Base-by-base conservation (phyloP, 2,888 invertebrate species). In the Dendrolimus pini region DNA sequence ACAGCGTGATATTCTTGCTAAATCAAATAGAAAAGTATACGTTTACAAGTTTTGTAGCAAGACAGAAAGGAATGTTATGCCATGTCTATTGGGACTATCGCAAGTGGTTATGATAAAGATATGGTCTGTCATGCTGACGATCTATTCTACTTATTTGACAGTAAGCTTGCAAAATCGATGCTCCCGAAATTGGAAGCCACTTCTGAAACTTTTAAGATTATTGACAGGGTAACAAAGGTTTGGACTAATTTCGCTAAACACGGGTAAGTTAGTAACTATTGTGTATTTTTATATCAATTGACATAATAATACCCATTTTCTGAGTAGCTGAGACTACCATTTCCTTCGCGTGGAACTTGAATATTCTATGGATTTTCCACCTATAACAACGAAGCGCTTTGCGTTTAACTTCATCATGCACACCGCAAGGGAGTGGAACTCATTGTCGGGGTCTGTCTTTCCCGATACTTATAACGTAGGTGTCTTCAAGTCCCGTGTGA, bases 211-310 rank as follows among this genome's bases (percentile, higher is more conserved):
- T 80, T 75, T 54, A 65, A 74, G 57, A 63, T 78, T 60, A 77
- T 87, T 10, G 67, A 83, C 0, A 74, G 63, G 55, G 65, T 81
- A 0, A 78, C 77, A 0, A 80, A 63, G 12, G 65, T 87, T 12
- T 87, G 83, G 83, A 83, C 85, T 0, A 83, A 86, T 60, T 86
- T 85, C 56, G 85, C 84, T 0, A 85, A 83, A 70, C 77, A 65
- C 57, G 84, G 85, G 85, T 86, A 65, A 76, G 78, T 70, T 12
- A 52, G 61, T 6, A 63, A 63, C 56, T 41, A 53, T 60, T 62
- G 54, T 52, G 54, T 55, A 18, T 14, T 14, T 14, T 14, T 14
- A 14, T 14, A 14, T 14, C 14, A 14, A 14, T 14, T 14, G 14
- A 14, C 14, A 14, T 14, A 14, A 14, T 14, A 14, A 1, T 1